Conservation (phyloP, 2,888 invertebrate species). For the Cheilosia variabilis region DNA sequence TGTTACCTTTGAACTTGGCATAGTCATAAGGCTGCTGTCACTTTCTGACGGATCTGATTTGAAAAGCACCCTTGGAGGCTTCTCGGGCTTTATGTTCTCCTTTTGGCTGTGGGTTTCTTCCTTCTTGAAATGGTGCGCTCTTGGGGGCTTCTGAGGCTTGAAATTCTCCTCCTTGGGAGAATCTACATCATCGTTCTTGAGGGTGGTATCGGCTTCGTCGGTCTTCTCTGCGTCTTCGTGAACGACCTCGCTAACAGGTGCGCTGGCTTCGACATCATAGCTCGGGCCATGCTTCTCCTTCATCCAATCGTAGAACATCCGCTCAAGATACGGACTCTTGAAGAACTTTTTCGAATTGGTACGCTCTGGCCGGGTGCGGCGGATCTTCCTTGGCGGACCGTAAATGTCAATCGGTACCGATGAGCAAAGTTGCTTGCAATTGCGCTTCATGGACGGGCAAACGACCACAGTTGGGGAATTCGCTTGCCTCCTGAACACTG, state of each 20-base stretch:
- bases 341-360: slow-evolving; percentile 78
- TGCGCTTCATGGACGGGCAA: slow-evolving; percentile 77
- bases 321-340: slow-evolving; percentile 78
- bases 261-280: slow-evolving; percentile 76
- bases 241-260: neutral
- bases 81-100: neutral
- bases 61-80: neutral
- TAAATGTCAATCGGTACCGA: slow-evolving; percentile 79
- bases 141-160: neutral
- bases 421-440: slow-evolving; percentile 61
- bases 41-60: slow-evolving; percentile 40
- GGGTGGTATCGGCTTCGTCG: slow-evolving; percentile 76
- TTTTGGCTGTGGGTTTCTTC: neutral
- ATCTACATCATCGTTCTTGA: slow-evolving; percentile 25
- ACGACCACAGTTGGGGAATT: slow-evolving; percentile 22
- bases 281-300: slow-evolving; percentile 79
- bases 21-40: slow-evolving; percentile 49
- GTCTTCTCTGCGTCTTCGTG: slow-evolving; percentile 73
- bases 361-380: slow-evolving; percentile 80
- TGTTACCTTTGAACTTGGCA: slow-evolving; percentile 76
- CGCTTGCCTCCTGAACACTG: slow-evolving; percentile 1
- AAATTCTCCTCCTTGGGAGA: neutral
- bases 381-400: slow-evolving; percentile 80
- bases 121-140: neutral
- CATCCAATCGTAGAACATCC: slow-evolving; percentile 81